Evolutionary conservation across 2,888 invertebrate species (phyloP).

Genomic region (Agapetus fuscipes): DNA sequence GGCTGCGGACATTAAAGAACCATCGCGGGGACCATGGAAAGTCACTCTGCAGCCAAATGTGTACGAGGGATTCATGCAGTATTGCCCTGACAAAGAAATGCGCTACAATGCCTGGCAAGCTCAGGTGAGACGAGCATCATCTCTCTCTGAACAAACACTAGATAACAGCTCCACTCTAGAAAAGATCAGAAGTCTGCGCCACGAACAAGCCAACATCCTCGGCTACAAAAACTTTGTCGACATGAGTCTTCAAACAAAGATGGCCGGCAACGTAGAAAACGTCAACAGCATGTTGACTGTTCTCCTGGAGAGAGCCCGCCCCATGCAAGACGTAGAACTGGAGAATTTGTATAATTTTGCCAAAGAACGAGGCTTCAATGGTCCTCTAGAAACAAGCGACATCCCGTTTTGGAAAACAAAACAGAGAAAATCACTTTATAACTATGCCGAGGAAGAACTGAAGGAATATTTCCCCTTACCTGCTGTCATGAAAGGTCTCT

Average conservation of each 20-base stretch:
- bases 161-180: slow-evolving; percentile 69
- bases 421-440: slow-evolving; percentile 58
- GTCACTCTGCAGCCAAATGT: slow-evolving; percentile 66
- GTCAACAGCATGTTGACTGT: slow-evolving; percentile 59
- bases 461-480: slow-evolving; percentile 76
- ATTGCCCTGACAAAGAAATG: slow-evolving; percentile 68
- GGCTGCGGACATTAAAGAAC: slow-evolving; percentile 50
- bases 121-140: slow-evolving; percentile 59
- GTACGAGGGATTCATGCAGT: slow-evolving; percentile 67
- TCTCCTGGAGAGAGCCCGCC: slow-evolving; percentile 57
- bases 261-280: slow-evolving; percentile 74
- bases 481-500: slow-evolving; percentile 68
- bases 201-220: slow-evolving; percentile 62
- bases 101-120: slow-evolving; percentile 85
- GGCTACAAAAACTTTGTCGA: slow-evolving; percentile 74
- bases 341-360: slow-evolving; percentile 64
- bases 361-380: slow-evolving; percentile 56
- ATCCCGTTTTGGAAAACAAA: slow-evolving; percentile 76
- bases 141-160: slow-evolving; percentile 49
- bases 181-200: slow-evolving; percentile 60
- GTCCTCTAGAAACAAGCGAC: slow-evolving; percentile 70
- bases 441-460: slow-evolving; percentile 60
- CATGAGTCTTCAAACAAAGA: slow-evolving; percentile 89
- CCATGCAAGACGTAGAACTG: slow-evolving; percentile 69
- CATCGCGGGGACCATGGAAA: slow-evolving; percentile 71